phyloP scores from a whole-genome alignment of 2,113 vertebrate species.

The Anoplopoma fimbria region DNA sequence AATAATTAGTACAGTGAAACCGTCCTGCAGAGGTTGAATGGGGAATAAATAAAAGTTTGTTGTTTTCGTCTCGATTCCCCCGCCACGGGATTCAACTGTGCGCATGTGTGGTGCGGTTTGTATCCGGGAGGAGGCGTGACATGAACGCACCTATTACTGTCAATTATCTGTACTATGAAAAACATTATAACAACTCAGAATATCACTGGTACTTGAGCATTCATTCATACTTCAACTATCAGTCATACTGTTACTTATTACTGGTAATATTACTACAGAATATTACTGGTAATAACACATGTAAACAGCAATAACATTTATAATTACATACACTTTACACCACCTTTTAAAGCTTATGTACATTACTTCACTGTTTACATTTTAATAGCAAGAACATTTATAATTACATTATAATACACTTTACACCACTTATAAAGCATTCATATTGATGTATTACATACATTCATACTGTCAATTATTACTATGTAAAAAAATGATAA shows the following conservation, averaged over 20 bases:
- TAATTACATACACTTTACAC: too few species aligned
- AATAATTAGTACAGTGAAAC: not conserved
- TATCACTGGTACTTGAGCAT: not conserved
- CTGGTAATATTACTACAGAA: too few species aligned
- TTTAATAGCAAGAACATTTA: not conserved
- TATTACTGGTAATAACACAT: too few species aligned
- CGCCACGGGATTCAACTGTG: constrained; percentile 66
- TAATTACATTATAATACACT: not conserved
- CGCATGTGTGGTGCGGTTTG: constrained; percentile 59
- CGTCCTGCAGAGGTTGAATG: not conserved
- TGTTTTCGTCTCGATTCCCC: constrained; percentile 4
- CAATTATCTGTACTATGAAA: not conserved
- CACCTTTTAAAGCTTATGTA: too few species aligned
- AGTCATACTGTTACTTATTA: too few species aligned
- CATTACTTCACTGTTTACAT: too few species aligned
- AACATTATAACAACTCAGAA: not conserved
- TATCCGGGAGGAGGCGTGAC: constrained; percentile 11
- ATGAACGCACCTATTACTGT: not conserved
- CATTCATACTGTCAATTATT: too few species aligned
- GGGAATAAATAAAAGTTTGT: not conserved
- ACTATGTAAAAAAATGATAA: too few species aligned
- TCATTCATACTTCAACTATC: too few species aligned
- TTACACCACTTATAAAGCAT: too few species aligned
- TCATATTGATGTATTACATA: too few species aligned
- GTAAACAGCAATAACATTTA: too few species aligned